Conservation (phyloP, 1,140 invertebrate genomes). For the Drosophila mauritiana region DNA sequence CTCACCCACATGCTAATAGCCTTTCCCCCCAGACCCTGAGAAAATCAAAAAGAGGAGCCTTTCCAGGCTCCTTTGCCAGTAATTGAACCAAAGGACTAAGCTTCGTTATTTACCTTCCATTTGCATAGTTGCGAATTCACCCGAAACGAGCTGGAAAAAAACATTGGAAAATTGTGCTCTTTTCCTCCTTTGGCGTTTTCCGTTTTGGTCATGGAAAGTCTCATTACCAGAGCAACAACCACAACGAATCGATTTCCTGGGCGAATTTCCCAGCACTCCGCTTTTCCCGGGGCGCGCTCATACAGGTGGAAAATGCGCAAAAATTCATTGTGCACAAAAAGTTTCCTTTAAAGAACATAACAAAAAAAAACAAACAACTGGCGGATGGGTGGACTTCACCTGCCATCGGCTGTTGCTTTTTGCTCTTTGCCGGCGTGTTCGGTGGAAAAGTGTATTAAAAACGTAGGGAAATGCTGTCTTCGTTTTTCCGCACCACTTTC, state of each 20-base stretch:
- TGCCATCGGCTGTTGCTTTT: constrained; percentile 74
- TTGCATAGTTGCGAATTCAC: constrained; percentile 66
- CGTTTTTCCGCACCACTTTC: constrained; percentile 6
- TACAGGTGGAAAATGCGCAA: constrained; percentile 82
- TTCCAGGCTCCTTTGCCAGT: constrained; percentile 13
- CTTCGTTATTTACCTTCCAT: constrained; percentile 58
- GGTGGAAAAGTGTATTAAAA: constrained; percentile 77
- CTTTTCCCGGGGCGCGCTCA: constrained; percentile 35
- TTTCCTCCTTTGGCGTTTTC: constrained; percentile 25
- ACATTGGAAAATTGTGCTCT: constrained; percentile 51
- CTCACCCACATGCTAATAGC: constrained; percentile 30
- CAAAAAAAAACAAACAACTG: constrained; percentile 3
- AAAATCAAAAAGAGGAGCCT: background rate
- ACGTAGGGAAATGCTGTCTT: constrained; percentile 60
- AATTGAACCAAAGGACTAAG: constrained; percentile 68
- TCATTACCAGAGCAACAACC: constrained; percentile 71
- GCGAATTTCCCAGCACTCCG: background rate
- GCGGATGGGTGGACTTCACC: constrained; percentile 35
- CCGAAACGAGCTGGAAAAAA: constrained; percentile 32
- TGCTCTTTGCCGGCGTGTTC: constrained; percentile 39
- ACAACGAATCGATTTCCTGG: constrained; percentile 76
- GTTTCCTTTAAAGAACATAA: constrained; percentile 29
- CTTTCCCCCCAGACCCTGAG: constrained; percentile 10
- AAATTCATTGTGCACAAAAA: constrained; percentile 83
- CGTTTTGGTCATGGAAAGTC: constrained; percentile 33